Evolutionary conservation across 1,140 invertebrate species (phyloP), one percentile per base, ranked within the genome.

Genomic region (Agrilus planipennis): DNA sequence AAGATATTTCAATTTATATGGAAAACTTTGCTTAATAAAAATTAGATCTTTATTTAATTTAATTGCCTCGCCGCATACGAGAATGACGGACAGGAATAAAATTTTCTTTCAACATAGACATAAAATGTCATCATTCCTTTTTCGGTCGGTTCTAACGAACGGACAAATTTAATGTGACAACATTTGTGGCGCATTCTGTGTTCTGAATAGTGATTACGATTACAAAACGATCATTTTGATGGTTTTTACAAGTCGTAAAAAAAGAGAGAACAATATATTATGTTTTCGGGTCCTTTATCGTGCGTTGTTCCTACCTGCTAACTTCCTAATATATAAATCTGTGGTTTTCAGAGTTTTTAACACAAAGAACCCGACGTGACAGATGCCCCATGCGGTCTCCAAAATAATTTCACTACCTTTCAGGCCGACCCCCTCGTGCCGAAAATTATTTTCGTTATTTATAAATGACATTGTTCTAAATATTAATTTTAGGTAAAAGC

Each of bases 161-260:
- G n/a, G n/a, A n/a, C n/a, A 14, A 15, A 45, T 45, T 45, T 45
- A 39, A 45, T 41, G 43, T 41, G 43, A 45, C 43, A 45, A 39
- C 29, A 34, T 21, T 36, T 36, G 23, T 36, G 34, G 34, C 34
- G 23, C 23, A 34, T 36, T 21, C 23, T 36, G 21, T 36, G 23
- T 36, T 21, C 20, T 36, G 21, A 21, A 36, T 12, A 46, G 41
- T 21, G 34, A 34, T 34, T 41, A 42, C 28, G 34, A 43, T 42
- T 41, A 36, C 39, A 43, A 42, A 46, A 46, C 45, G 43, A 46
- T 41, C 34, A 41, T 46, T 46, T 42, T 34, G 36, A 21, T 31
- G 40, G 41, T 43, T 40, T 46, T 43, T 41, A 46, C 45, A 42
- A 41, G 41, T 34, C 40, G 41, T 46, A 46, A 46, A 46, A 37